Percentiles rank a stretch among this genome's conserved stretches.
phyloP scores from a whole-genome alignment of 2,888 invertebrate species.

The Cybosia mesomella region DNA sequence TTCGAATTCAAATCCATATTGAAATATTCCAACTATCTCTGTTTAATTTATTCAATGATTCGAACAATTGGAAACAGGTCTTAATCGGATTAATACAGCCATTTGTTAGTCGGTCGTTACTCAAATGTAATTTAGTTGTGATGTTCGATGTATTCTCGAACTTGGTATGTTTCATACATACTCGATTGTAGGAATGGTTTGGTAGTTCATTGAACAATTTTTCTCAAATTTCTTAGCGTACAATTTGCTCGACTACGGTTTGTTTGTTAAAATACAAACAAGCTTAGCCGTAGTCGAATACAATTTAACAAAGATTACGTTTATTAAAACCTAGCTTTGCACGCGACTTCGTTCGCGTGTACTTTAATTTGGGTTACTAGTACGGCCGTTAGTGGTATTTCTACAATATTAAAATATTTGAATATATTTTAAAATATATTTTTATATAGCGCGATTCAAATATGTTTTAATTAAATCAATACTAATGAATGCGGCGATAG shows the following conservation, averaged over 20 bases:
- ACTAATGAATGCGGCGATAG: too few species aligned
- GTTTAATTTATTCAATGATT: constrained; percentile 63
- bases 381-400: too few species aligned
- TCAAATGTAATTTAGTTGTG: constrained; percentile 57
- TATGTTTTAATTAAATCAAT: too few species aligned
- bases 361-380: too few species aligned
- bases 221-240: neutral
- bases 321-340: too few species aligned
- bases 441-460: too few species aligned
- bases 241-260: neutral
- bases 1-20: constrained; percentile 29
- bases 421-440: too few species aligned
- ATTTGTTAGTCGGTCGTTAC: constrained; percentile 59
- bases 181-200: neutral
- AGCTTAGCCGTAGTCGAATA: too few species aligned
- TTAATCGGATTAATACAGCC: constrained; percentile 62
- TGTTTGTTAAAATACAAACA: too few species aligned
- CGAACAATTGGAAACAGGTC: constrained; percentile 56
- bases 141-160: constrained; percentile 26
- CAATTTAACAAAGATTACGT: too few species aligned
- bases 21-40: constrained; percentile 43
- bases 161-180: constrained; percentile 20
- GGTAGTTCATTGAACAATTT: neutral
- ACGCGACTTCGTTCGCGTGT: too few species aligned
- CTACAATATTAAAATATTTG: too few species aligned